Evolutionary conservation across 2,797 vertebrate species (phyloP).

Genomic region (Rhinophrynus dorsalis): DNA sequence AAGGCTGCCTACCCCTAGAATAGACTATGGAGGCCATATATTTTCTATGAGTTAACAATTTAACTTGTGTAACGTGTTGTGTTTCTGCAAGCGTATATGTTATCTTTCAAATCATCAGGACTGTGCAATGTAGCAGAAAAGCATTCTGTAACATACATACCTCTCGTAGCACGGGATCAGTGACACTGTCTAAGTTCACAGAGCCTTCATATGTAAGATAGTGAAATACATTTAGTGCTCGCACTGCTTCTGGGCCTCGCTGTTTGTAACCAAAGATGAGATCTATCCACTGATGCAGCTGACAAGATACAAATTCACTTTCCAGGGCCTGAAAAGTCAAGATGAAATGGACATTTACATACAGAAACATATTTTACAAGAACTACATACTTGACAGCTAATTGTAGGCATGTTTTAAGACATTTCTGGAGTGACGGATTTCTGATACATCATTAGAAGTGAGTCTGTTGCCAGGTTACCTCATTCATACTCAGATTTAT

Average conservation of each 20-base stretch:
- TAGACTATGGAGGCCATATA: not conserved
- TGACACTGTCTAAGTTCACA: slow-evolving; percentile 89
- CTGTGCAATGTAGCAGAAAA: slow-evolving; percentile 50
- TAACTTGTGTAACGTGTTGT: not conserved
- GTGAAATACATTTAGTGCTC: slow-evolving; percentile 96
- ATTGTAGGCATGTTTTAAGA: not conserved
- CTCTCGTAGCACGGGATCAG: slow-evolving; percentile 87
- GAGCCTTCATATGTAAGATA: slow-evolving; percentile 94
- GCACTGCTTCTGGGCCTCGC: slow-evolving; percentile 92
- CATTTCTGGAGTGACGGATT: too few relatives aligned
- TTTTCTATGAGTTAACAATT: not conserved
- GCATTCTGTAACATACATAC: slow-evolving; percentile 67
- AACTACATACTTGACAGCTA: not conserved
- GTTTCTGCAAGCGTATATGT: not conserved
- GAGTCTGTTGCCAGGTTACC: too few relatives aligned
- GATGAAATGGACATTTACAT: slow-evolving; percentile 38
- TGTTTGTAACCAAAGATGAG: slow-evolving; percentile 99
- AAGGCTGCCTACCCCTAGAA: too few relatives aligned
- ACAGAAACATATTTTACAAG: not conserved
- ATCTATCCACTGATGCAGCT: slow-evolving; percentile 98
- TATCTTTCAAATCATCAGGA: slow-evolving; percentile 54
- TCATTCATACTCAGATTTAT: too few relatives aligned
- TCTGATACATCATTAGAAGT: too few relatives aligned
- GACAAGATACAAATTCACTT: slow-evolving; percentile 98
- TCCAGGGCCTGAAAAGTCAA: slow-evolving; percentile 85